These are phyloP conservation scores for Cantharis rustica DNA, from an alignment of 2,888 invertebrate species.

Conservation along the genomic window DNA sequence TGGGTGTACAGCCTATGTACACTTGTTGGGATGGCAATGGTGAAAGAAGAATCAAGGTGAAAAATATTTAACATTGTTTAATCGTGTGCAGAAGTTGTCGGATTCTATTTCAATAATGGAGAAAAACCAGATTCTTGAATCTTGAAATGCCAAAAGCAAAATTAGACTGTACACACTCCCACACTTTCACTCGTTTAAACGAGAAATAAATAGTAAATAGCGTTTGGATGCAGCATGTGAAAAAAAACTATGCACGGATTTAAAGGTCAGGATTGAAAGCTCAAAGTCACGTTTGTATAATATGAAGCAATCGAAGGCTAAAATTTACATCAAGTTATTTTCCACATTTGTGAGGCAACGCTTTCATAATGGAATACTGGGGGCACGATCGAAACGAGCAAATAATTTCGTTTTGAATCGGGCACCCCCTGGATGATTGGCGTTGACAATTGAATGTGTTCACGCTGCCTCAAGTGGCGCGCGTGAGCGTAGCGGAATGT, in stretches of 20 bases:
- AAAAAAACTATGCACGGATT: conserved; percentile 2
- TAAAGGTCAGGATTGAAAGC: conserved; percentile 3
- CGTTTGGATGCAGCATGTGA: conserved; percentile 5
- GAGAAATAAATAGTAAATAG: conserved; percentile 12
- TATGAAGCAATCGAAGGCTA: background rate
- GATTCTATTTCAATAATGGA: background rate
- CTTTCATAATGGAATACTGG: background rate
- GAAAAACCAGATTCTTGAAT: background rate
- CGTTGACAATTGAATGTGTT: conserved; percentile 28
- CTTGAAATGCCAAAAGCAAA: background rate
- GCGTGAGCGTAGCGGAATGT: conserved; percentile 33
- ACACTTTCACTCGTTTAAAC: conserved; percentile 24
- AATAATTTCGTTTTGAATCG: conserved; percentile 7
- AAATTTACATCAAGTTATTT: background rate
- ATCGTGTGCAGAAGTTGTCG: background rate
- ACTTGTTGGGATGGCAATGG: no score
- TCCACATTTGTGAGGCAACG: background rate
- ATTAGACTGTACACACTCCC: conserved; percentile 11
- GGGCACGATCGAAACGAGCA: background rate
- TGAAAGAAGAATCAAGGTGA: background rate
- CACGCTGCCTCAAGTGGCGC: conserved; percentile 24
- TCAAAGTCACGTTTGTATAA: background rate
- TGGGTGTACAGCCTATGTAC: no score
- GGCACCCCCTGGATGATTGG: conserved; percentile 24
- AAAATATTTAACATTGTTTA: background rate